Evolutionary conservation across 2,797 vertebrate genomes (phyloP).

Genomic region (Apogon talboti): DNA sequence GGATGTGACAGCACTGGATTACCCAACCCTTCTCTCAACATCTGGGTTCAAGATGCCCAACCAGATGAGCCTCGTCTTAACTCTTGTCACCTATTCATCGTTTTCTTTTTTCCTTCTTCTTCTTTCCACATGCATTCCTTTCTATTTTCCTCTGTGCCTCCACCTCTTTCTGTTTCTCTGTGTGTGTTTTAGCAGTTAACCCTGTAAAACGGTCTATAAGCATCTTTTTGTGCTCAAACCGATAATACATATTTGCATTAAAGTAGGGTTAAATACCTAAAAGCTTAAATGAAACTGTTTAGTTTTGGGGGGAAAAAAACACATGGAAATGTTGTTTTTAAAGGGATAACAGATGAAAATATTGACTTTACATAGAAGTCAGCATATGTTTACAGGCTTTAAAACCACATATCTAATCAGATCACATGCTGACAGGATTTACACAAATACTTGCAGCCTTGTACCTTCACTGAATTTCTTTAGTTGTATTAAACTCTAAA

Average conservation of each 20-base stretch:
- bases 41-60: conserved; percentile 71
- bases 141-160: neutral
- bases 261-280: too few species aligned
- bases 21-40: conserved; percentile 56
- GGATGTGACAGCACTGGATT: conserved; percentile 45
- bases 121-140: conserved; percentile 28
- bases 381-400: neutral
- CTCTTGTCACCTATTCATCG: conserved; percentile 38
- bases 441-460: neutral
- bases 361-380: neutral
- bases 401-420: neutral
- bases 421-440: neutral
- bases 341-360: neutral
- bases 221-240: too few species aligned
- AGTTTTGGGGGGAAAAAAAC: too few species aligned
- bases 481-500: neutral
- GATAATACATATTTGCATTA: neutral
- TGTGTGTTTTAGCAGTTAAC: neutral
- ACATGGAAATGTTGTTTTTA: too few species aligned
- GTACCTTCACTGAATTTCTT: neutral
- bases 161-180: neutral
- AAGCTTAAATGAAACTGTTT: too few species aligned
- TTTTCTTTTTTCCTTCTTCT: neutral
- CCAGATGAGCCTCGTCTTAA: conserved; percentile 50
- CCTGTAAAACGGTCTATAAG: neutral